phyloP scores from a whole-genome alignment of 2,113 vertebrate species.

The Psettodes erumei region DNA sequence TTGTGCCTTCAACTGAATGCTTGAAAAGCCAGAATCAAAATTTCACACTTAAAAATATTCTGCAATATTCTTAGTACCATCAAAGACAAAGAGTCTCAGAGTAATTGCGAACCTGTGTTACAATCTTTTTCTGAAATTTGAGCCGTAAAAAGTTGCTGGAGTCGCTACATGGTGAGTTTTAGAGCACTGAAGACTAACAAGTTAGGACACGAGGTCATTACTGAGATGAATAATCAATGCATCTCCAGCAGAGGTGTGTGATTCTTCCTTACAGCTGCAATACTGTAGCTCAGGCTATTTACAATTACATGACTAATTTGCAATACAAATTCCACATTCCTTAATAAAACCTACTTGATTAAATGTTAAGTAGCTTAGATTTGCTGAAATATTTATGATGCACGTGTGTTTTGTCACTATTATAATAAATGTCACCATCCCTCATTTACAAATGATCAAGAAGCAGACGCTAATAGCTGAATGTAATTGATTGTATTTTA shows the following conservation, averaged over 20 bases:
- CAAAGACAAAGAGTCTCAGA: slow-evolving; percentile 3
- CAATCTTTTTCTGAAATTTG: slow-evolving; percentile 30
- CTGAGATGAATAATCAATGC: slow-evolving; percentile 75
- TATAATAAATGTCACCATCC: slow-evolving; percentile 15
- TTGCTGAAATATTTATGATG: slow-evolving; percentile 46
- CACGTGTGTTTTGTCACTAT: slow-evolving; percentile 9
- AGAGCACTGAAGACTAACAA: slow-evolving; percentile 51
- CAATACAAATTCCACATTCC: slow-evolving; percentile 56
- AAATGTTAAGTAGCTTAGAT: slow-evolving; percentile 66
- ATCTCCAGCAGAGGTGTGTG: slow-evolving; percentile 44
- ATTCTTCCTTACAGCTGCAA: slow-evolving; percentile 69
- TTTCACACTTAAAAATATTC: slow-evolving; percentile 5
- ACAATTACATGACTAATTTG: slow-evolving; percentile 74
- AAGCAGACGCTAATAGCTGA: slow-evolving; percentile 7
- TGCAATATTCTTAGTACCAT: slow-evolving; percentile 22
- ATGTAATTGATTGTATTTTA: slow-evolving; percentile 29
- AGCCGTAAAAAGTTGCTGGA: slow-evolving; percentile 23
- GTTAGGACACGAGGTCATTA: slow-evolving; percentile 69
- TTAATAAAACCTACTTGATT: slow-evolving; percentile 58
- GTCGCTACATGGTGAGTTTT: slow-evolving; percentile 24
- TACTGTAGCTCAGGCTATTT: slow-evolving; percentile 61
- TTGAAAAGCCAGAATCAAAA: slow-evolving; percentile 28
- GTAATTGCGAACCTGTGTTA: slow-evolving; percentile 17
- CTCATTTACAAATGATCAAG: slow-evolving; percentile 27
- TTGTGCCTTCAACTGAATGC: slow-evolving; percentile 5